Percentiles rank a stretch among this genome's conserved stretches.
phyloP scores from a whole-genome alignment of 2,797 vertebrate species.

The Poliocrania exsul region DNA sequence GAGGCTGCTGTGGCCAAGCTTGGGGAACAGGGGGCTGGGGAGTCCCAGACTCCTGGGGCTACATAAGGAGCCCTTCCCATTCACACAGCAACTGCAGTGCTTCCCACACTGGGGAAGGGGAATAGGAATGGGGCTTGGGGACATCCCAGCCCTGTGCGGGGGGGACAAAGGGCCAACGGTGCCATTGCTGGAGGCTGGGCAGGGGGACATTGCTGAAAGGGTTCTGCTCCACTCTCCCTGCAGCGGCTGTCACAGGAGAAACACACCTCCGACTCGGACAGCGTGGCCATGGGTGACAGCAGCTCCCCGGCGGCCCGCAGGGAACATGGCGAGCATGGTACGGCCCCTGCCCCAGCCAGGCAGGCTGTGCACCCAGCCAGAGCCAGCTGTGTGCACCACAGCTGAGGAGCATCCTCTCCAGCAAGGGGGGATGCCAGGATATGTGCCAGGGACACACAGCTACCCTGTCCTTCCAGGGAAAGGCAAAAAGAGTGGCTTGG shows the following conservation, averaged over 20 bases:
- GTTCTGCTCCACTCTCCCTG: neutral
- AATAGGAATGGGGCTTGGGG: accelerated
- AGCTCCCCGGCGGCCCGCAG: conserved; percentile 63
- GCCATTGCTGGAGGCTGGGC: accelerated
- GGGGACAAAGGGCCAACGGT: accelerated
- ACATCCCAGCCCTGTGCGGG: neutral
- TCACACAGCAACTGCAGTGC: neutral
- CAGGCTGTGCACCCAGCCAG: accelerated
- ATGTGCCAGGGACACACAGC: accelerated
- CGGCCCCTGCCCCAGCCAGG: neutral
- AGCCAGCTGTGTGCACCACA: neutral
- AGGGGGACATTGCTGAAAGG: neutral
- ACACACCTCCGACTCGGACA: conserved; percentile 91
- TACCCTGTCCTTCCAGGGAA: conserved; percentile 74
- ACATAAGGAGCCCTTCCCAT: accelerated
- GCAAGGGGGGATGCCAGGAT: neutral
- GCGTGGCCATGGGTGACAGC: conserved; percentile 79
- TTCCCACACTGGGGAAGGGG: neutral
- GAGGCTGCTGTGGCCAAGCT: neutral
- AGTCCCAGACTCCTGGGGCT: neutral
- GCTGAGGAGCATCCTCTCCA: neutral
- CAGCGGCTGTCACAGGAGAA: conserved; percentile 89
- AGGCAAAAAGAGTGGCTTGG: conserved; percentile 89
- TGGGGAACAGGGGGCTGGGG: accelerated
- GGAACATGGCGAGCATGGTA: conserved; percentile 81